A percentile compares a stretch with the other conserved stretches of the same genome.
phyloP scores from a whole-genome alignment of 2,113 vertebrate species.

The Manacus vitellinus region DNA sequence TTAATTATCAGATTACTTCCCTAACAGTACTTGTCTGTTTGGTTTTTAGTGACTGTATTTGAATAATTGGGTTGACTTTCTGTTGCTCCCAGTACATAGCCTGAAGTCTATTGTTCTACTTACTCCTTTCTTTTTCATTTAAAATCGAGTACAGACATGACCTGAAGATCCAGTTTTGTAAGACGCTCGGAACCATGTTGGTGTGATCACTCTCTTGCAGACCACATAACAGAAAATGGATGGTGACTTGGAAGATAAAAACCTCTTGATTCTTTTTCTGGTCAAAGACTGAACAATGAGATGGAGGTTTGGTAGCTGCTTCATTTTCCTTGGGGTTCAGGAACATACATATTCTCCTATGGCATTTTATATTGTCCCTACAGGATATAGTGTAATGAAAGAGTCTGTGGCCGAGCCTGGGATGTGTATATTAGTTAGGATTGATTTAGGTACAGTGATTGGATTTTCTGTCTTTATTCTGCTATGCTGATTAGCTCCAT shows the following conservation, averaged over 20 bases:
- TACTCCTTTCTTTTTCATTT: slow-evolving; percentile 21
- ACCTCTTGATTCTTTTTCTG: background rate
- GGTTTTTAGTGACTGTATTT: slow-evolving; percentile 23
- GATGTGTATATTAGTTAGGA: background rate
- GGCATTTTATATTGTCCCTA: background rate
- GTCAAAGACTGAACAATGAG: background rate
- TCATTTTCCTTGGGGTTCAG: background rate
- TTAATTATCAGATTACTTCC: background rate
- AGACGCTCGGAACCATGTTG: background rate
- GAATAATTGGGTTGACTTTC: slow-evolving; percentile 37
- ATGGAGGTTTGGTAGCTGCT: background rate
- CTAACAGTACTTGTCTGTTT: slow-evolving; percentile 3
- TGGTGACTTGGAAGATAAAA: background rate
- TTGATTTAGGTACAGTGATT: background rate
- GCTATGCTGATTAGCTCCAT: background rate
- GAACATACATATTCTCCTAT: background rate
- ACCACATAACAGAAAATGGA: background rate
- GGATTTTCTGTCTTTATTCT: slow-evolving; percentile 1
- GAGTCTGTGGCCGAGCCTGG: background rate
- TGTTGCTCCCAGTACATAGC: background rate
- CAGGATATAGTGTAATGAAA: background rate
- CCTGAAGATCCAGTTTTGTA: slow-evolving; percentile 62
- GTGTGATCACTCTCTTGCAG: background rate
- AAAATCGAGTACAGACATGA: background rate
- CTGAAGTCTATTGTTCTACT: slow-evolving; percentile 4